Percentiles rank a stretch among this genome's conserved stretches.
These are phyloP conservation scores for Lamellibrachia columna DNA, from an alignment of 2,888 invertebrate genomes.

Conservation along the genomic window DNA sequence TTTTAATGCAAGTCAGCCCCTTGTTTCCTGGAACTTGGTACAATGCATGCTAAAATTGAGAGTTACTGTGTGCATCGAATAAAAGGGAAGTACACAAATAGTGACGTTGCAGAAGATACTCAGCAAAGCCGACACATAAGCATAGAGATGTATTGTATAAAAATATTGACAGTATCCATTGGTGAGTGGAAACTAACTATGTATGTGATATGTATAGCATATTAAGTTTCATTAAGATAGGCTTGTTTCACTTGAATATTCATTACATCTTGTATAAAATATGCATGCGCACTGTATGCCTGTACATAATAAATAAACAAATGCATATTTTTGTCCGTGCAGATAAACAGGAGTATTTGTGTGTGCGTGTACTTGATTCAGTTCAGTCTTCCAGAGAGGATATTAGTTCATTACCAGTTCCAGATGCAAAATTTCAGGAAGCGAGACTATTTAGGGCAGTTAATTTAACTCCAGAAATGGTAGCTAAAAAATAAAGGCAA, in stretches of 20 bases:
- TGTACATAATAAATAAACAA: background rate
- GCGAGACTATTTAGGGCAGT: too few species aligned
- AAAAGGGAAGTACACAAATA: background rate
- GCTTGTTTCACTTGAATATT: background rate
- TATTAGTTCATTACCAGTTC: background rate
- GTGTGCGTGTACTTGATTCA: background rate
- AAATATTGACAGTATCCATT: background rate
- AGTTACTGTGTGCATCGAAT: background rate
- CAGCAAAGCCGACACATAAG: background rate
- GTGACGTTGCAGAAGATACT: background rate
- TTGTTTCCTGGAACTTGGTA: background rate
- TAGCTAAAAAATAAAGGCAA: too few species aligned
- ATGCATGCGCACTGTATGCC: background rate
- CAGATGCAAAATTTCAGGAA: too few species aligned
- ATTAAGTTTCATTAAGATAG: background rate
- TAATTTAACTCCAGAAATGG: too few species aligned
- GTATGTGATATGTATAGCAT: background rate
- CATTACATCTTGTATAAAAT: conserved; percentile 3
- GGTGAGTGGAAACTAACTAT: background rate
- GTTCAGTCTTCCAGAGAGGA: background rate
- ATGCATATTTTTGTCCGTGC: conserved; percentile 4
- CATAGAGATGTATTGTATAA: background rate
- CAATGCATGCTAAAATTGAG: background rate
- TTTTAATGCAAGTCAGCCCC: background rate
- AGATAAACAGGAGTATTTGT: background rate